Percentiles rank a stretch among this genome's conserved stretches.
Evolutionary conservation across 2,888 invertebrate genomes (phyloP).

Genomic region (Dolomedes plantarius): DNA sequence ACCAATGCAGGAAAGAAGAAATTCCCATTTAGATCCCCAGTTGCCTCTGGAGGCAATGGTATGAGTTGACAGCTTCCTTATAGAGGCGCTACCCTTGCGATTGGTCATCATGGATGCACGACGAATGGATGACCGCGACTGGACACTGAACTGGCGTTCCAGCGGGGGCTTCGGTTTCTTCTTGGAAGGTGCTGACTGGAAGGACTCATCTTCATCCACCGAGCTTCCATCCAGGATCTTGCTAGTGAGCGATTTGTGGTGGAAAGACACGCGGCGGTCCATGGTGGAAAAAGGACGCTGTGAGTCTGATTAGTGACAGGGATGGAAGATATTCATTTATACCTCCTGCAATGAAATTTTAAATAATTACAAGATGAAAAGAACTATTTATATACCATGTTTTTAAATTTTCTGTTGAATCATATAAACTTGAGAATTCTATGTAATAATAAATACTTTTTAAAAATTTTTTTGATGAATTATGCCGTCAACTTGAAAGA

Average conservation of each 20-base stretch:
- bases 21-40: constrained; percentile 78
- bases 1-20: constrained; percentile 76
- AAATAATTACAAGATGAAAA: too few species aligned
- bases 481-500: too few species aligned
- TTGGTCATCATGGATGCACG: constrained; percentile 36
- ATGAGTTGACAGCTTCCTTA: constrained; percentile 54
- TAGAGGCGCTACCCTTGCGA: constrained; percentile 58
- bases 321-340: background rate
- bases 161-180: constrained; percentile 20
- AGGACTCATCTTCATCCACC: constrained; percentile 16
- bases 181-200: background rate
- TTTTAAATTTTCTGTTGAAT: too few species aligned
- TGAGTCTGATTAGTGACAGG: background rate
- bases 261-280: constrained; percentile 60
- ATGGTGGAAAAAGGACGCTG: background rate
- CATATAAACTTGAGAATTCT: too few species aligned
- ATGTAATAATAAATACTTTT: too few species aligned
- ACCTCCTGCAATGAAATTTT: background rate
- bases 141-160: constrained; percentile 26
- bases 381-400: too few species aligned
- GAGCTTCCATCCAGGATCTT: constrained; percentile 35
- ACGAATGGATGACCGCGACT: constrained; percentile 54
- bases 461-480: too few species aligned
- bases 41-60: constrained; percentile 75
- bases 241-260: constrained; percentile 59